Evolutionary conservation across 2,888 invertebrate species (phyloP).

Genomic region (Lissonota sp.): DNA sequence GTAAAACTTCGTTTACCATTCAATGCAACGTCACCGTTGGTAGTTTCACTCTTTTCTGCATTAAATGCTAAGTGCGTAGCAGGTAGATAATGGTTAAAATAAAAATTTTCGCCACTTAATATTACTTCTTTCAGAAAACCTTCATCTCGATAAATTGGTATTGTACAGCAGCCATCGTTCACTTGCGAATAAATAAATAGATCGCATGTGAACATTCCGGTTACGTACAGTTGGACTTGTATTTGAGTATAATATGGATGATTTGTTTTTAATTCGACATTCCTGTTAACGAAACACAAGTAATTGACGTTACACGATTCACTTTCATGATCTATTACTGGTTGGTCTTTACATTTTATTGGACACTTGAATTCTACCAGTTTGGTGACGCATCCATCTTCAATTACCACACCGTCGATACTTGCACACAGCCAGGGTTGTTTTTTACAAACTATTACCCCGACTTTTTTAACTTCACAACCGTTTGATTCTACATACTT

Average conservation of each 20-base stretch:
- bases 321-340: conserved; percentile 34
- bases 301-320: conserved; percentile 48
- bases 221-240: conserved; percentile 57
- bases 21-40: neutral
- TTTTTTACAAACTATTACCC: conserved; percentile 41
- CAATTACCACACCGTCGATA: conserved; percentile 54
- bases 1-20: neutral
- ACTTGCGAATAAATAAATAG: conserved; percentile 57
- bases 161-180: conserved; percentile 19
- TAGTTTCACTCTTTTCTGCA: neutral
- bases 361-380: conserved; percentile 58
- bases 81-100: conserved; percentile 4
- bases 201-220: conserved; percentile 54
- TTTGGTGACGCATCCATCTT: conserved; percentile 40
- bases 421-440: conserved; percentile 64
- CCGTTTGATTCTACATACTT: conserved; percentile 47
- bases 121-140: conserved; percentile 33
- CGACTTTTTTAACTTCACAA: conserved; percentile 44
- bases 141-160: conserved; percentile 42
- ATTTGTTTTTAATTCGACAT: conserved; percentile 31
- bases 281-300: conserved; percentile 20
- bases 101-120: conserved; percentile 48
- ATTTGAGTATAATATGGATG: conserved; percentile 51
- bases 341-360: conserved; percentile 41
- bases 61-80: neutral